phyloP scores from a whole-genome alignment of 1,140 invertebrate genomes.

The Orchesella cincta region DNA sequence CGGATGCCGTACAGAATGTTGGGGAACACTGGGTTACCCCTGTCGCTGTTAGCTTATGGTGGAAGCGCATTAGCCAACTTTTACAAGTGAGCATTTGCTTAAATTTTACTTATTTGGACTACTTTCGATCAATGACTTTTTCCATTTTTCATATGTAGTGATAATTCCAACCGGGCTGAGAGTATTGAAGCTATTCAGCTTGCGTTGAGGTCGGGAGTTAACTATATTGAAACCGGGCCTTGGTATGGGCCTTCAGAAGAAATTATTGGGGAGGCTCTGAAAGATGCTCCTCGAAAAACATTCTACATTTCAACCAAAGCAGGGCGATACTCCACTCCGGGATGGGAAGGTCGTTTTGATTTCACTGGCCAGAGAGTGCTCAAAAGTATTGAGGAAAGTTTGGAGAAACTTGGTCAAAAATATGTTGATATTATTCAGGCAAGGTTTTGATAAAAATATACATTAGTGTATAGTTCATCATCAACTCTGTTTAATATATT shows the following conservation, averaged over 20 bases:
- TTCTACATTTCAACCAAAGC: slow-evolving; percentile 94
- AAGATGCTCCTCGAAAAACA: slow-evolving; percentile 73
- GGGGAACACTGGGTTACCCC: slow-evolving; percentile 63
- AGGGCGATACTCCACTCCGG: slow-evolving; percentile 72
- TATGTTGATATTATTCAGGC: slow-evolving; percentile 90
- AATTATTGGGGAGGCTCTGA: slow-evolving; percentile 79
- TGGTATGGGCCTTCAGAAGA: slow-evolving; percentile 84
- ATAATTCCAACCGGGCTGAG: slow-evolving; percentile 54
- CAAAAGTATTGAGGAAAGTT: slow-evolving; percentile 74
- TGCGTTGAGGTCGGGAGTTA: slow-evolving; percentile 76
- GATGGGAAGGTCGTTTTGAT: slow-evolving; percentile 79
- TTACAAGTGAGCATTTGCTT: slow-evolving; percentile 56
- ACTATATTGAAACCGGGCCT: slow-evolving; percentile 88
- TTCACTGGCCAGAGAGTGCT: slow-evolving; percentile 75
- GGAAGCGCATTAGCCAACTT: slow-evolving; percentile 57
- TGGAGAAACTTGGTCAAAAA: slow-evolving; percentile 71
- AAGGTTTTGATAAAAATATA: slow-evolving; percentile 40
- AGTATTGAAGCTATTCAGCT: slow-evolving; percentile 69
- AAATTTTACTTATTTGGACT: neutral
- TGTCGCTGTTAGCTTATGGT: slow-evolving; percentile 66
- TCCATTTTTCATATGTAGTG: slow-evolving; percentile 54
- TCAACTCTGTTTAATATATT: slow-evolving; percentile 21
- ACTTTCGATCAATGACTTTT: slow-evolving; percentile 34
- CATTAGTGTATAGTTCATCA: slow-evolving; percentile 21
- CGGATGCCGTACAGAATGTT: slow-evolving; percentile 62